Evolutionary conservation across 2,113 vertebrate genomes (phyloP).

Genomic region (Etia nguti): DNA sequence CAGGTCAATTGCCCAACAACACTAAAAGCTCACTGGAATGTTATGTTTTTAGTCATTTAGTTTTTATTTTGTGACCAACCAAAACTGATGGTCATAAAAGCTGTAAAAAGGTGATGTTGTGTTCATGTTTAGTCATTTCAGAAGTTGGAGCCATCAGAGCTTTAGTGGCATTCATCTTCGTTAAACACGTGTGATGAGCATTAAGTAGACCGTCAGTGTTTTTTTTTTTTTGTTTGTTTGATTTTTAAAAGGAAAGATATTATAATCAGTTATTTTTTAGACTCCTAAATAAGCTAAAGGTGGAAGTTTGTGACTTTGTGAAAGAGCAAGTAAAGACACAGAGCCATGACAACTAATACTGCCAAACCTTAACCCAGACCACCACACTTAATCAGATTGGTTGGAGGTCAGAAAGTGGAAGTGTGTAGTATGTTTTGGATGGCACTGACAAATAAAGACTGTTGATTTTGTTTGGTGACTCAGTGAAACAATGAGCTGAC

Average conservation of each 20-base stretch:
- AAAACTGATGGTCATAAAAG: neutral
- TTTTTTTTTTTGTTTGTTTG: neutral
- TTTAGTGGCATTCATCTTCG: neutral
- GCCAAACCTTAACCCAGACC: neutral
- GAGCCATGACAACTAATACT: neutral
- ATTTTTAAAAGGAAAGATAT: neutral
- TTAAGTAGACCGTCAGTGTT: rapidly evolving
- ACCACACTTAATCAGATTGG: rapidly evolving
- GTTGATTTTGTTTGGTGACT: neutral
- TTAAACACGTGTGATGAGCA: neutral
- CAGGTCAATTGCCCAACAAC: neutral
- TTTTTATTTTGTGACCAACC: neutral
- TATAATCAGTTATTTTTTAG: neutral
- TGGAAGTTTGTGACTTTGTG: neutral
- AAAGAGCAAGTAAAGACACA: neutral
- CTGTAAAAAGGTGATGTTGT: neutral
- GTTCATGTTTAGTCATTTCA: neutral
- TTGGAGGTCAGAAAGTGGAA: neutral
- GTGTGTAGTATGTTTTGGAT: neutral
- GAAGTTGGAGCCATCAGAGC: neutral
- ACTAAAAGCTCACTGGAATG: neutral
- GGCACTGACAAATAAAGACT: neutral
- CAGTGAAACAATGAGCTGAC: neutral
- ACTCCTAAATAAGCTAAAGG: neutral
- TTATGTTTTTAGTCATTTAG: neutral